Evolutionary conservation across 2,797 vertebrate species (phyloP).

Genomic region (Xyrichtys novacula): DNA sequence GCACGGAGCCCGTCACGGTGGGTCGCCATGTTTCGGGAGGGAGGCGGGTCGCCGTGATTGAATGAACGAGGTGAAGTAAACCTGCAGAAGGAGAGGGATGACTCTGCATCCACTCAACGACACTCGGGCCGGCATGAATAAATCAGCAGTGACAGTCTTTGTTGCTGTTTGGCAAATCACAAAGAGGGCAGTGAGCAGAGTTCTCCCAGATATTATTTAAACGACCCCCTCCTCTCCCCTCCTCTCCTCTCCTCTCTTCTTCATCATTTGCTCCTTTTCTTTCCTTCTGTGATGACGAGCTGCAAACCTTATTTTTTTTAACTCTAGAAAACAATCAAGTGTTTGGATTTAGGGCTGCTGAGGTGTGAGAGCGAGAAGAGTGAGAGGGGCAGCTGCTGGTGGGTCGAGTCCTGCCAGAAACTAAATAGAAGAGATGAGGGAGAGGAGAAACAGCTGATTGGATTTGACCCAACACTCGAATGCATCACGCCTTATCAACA

Average conservation of each 20-base stretch:
- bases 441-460: conserved; percentile 27
- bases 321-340: neutral
- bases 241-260: neutral
- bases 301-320: too few relatives aligned
- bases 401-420: conserved; percentile 17
- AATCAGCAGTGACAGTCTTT: conserved; percentile 50
- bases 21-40: neutral
- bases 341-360: neutral
- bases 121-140: conserved; percentile 24
- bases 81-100: conserved; percentile 11
- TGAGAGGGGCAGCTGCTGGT: conserved; percentile 23
- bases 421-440: neutral
- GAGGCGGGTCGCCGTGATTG: neutral
- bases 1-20: neutral
- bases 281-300: conserved; percentile 6
- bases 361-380: neutral
- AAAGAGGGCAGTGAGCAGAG: conserved; percentile 56
- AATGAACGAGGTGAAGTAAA: neutral
- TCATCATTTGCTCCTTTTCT: neutral
- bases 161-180: conserved; percentile 37
- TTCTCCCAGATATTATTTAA: conserved; percentile 61
- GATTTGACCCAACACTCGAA: neutral
- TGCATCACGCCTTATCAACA: neutral
- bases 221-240: neutral
- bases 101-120: conserved; percentile 8